Evolutionary conservation across 2,113 vertebrate species (phyloP).

Genomic region (Apaloderma vittatum): DNA sequence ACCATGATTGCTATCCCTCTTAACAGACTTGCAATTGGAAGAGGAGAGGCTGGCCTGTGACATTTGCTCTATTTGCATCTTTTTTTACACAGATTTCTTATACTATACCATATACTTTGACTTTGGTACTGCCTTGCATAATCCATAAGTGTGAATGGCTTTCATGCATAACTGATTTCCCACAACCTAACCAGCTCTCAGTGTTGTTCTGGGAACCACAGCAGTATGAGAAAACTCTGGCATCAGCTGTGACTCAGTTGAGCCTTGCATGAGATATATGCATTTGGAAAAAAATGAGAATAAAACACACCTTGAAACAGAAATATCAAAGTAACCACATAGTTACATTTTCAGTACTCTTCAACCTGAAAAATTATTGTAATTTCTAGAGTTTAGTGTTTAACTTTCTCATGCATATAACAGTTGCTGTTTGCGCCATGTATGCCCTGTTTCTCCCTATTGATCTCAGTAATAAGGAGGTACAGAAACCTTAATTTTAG

Average conservation of each 20-base stretch:
- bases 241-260: not conserved
- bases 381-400: not conserved
- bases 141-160: not conserved
- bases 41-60: not conserved
- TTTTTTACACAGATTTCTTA: not conserved
- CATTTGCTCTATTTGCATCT: not conserved
- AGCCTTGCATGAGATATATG: not conserved
- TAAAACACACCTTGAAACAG: not conserved
- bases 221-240: not conserved
- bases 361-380: not conserved
- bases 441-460: not conserved
- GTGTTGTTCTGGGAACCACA: not conserved
- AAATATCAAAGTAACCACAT: not conserved
- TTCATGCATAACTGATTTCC: not conserved
- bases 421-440: not conserved
- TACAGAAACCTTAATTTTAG: not conserved
- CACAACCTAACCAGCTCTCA: not conserved
- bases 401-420: not conserved
- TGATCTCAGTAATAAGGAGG: not conserved
- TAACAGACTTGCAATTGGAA: fast-evolving
- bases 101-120: not conserved
- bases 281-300: not conserved
- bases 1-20: not conserved
- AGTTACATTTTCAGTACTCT: not conserved
- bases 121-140: not conserved